Conservation (phyloP, 2,888 invertebrate species). For the Eupithecia insigniata region DNA sequence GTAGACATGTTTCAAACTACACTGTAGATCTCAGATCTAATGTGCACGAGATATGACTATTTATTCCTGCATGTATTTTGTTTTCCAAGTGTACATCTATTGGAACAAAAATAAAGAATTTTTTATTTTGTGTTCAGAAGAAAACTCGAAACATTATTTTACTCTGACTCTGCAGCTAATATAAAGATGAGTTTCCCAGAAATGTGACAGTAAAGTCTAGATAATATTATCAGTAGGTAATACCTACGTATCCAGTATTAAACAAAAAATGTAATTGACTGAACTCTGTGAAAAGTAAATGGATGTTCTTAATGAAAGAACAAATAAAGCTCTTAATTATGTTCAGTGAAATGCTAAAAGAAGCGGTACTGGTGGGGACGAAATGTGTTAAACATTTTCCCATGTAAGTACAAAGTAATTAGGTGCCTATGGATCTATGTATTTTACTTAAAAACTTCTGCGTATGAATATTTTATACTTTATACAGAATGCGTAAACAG, state of each 20-base stretch:
- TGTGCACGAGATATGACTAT: not conserved
- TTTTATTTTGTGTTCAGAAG: not conserved
- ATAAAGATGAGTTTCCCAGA: not conserved
- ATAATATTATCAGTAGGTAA: not conserved
- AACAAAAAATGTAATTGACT: not conserved
- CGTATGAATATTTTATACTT: no score
- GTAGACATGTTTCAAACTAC: not conserved
- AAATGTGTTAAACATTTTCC: not conserved
- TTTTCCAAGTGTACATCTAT: not conserved
- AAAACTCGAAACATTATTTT: not conserved
- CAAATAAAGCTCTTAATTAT: slow-evolving; percentile 18
- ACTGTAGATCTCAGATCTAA: not conserved
- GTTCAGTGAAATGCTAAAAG: slow-evolving; percentile 23
- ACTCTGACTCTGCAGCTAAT: not conserved
- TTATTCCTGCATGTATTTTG: not conserved
- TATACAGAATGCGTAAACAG: not conserved
- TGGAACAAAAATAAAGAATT: not conserved
- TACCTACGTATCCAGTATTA: not conserved
- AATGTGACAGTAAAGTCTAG: not conserved
- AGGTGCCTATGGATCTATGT: no score
- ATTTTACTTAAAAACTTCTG: no score
- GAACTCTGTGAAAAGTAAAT: not conserved
- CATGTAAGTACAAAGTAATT: no score
- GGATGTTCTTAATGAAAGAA: slow-evolving; percentile 9
- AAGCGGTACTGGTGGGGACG: slow-evolving; percentile 13